A percentile compares a stretch with the other conserved stretches of the same genome.
These are phyloP conservation scores for Dendrolimus houi DNA, from an alignment of 2,888 invertebrate genomes.

Conservation along the genomic window DNA sequence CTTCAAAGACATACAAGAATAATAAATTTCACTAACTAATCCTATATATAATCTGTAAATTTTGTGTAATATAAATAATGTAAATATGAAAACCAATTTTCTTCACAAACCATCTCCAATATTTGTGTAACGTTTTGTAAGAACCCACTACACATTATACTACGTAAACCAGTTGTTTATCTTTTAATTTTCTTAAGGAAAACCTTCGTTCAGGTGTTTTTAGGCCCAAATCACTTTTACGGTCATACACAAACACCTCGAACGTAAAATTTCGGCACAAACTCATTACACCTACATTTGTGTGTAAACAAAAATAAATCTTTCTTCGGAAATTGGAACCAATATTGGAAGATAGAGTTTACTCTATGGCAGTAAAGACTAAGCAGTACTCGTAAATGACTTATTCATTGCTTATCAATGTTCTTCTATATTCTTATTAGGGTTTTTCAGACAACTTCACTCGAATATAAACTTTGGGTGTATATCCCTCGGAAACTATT, in stretches of 20 bases:
- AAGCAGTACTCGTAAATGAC: too few species aligned
- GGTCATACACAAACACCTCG: not conserved
- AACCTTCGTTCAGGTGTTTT: not conserved
- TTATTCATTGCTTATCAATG: too few species aligned
- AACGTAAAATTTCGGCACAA: not conserved
- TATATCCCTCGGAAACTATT: too few species aligned
- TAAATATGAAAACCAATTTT: not conserved
- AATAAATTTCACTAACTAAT: too few species aligned
- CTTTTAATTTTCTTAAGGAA: not conserved
- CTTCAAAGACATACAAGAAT: too few species aligned
- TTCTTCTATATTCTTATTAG: too few species aligned
- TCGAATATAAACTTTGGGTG: too few species aligned
- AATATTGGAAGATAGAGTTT: too few species aligned
- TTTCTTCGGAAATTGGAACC: not conserved
- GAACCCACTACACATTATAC: not conserved
- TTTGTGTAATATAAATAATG: not conserved
- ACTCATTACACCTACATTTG: not conserved
- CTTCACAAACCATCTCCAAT: not conserved
- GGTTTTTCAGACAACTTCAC: too few species aligned
- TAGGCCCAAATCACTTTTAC: not conserved
- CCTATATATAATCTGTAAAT: too few species aligned
- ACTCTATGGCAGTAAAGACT: too few species aligned
- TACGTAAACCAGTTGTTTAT: not conserved
- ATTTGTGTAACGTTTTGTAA: not conserved
- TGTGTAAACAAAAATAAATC: not conserved